Evolutionary conservation across 2,797 vertebrate species (phyloP).

Genomic region (Malacoctenus gilli): DNA sequence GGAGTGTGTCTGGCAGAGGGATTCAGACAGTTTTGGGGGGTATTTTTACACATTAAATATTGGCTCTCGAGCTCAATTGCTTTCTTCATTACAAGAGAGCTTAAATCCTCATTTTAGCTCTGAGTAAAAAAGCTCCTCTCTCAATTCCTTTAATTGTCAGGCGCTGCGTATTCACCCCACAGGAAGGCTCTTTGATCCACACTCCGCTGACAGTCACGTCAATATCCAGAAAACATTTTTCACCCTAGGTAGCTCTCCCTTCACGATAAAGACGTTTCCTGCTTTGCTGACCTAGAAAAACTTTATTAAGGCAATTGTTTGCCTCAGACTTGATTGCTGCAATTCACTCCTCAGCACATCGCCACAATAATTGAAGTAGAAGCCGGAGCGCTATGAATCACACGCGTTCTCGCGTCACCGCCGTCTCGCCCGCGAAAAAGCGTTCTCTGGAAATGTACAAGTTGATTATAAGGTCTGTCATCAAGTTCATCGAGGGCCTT

Average conservation of each 20-base stretch:
- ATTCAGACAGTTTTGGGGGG: constrained; percentile 17
- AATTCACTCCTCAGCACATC: constrained; percentile 38
- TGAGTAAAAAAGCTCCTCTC: constrained; percentile 20
- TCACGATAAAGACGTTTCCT: constrained; percentile 38
- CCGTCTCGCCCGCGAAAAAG: constrained; percentile 26
- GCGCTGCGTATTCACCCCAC: constrained; percentile 43
- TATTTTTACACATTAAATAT: constrained; percentile 13
- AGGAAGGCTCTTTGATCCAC: constrained; percentile 61
- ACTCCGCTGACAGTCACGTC: constrained; percentile 49
- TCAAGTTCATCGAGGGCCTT: constrained; percentile 36
- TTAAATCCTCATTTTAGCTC: constrained; percentile 39
- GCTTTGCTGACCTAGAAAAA: constrained; percentile 59
- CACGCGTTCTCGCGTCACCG: constrained; percentile 28
- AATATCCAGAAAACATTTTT: constrained; percentile 56
- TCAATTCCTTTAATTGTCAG: constrained; percentile 44
- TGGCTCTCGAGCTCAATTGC: constrained; percentile 3
- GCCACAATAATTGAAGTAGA: constrained; percentile 17
- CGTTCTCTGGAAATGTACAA: constrained; percentile 22
- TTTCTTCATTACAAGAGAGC: constrained; percentile 21
- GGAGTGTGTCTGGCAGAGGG: neutral
- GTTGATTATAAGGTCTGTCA: constrained; percentile 30
- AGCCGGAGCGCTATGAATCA: constrained; percentile 38
- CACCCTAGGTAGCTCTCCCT: constrained; percentile 41
- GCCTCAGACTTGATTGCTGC: constrained; percentile 43
- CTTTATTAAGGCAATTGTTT: constrained; percentile 56